Percentiles rank a stretch among this genome's conserved stretches.
Evolutionary conservation across 2,888 invertebrate genomes (phyloP).

Genomic region (Lypha dubia): DNA sequence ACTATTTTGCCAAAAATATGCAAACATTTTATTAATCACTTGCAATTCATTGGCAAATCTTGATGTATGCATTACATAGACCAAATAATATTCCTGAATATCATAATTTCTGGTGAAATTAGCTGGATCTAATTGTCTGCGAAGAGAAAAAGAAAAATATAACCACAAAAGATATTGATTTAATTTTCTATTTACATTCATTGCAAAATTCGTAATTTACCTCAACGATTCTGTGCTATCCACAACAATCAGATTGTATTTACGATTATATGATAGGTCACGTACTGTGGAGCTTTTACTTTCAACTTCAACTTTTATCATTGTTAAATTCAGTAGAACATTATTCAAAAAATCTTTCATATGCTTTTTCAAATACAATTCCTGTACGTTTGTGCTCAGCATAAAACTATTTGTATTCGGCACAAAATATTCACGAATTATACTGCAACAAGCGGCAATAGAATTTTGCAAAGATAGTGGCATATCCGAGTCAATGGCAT

Average conservation of each 20-base stretch:
- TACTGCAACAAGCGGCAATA: slow-evolving; percentile 64
- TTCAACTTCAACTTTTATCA: slow-evolving; percentile 71
- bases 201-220: slow-evolving; percentile 42
- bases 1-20: slow-evolving; percentile 73
- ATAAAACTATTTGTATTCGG: slow-evolving; percentile 60
- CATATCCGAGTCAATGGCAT: slow-evolving; percentile 61
- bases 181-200: slow-evolving; percentile 19
- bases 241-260: slow-evolving; percentile 69
- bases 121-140: slow-evolving; percentile 67
- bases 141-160: not conserved
- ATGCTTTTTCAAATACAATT: slow-evolving; percentile 48
- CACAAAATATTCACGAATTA: slow-evolving; percentile 66
- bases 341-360: slow-evolving; percentile 67
- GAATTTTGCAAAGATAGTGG: slow-evolving; percentile 53
- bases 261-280: slow-evolving; percentile 46
- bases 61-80: slow-evolving; percentile 65
- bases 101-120: slow-evolving; percentile 67
- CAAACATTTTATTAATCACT: slow-evolving; percentile 57
- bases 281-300: slow-evolving; percentile 16
- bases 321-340: slow-evolving; percentile 52
- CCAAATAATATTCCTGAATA: slow-evolving; percentile 73
- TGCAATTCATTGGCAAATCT: slow-evolving; percentile 20
- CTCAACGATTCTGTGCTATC: slow-evolving; percentile 62
- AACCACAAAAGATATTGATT: not conserved
- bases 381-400: slow-evolving; percentile 59